Evolutionary conservation across 1,140 invertebrate species (phyloP), one percentile per base, ranked within the genome.

Genomic region (Heliothis subflexa): DNA sequence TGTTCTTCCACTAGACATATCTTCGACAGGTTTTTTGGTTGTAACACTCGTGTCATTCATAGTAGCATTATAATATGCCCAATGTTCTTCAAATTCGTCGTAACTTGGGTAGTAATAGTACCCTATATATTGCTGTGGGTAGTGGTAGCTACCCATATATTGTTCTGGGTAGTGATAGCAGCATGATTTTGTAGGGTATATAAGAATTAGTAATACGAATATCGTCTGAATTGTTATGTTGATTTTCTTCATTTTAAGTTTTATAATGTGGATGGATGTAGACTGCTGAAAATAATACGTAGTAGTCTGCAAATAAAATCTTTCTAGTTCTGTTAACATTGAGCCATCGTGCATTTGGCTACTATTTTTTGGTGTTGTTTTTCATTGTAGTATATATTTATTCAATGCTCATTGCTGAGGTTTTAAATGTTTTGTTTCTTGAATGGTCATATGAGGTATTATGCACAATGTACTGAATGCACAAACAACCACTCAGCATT

Each of bases 1-100:
- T 61, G 55, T 75, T 68, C 61, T 81, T 16, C 62, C 66, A 16
- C 16, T 61, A 16, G 66, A 7, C 3, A 5, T 18, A 14, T 47
- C 47, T 21, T 10, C 45, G 1, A 49, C 12, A 12, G 40, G 40
- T 10, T 16, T 12, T 50, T 45, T 25, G 1, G 64, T 21, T 21
- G 64, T 25, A 1, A 25, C 5, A 1, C 18, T 25, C 10, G 64
- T 68, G 12, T 21, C 16, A 25, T 68, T 68, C 12, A 50, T 49
- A 3, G 33, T 25, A 9, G 1, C 4, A 66, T 66, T 66, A 10
- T 66, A 25, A 13, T 16, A 7, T 0, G 12, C 16, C 1, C 11
- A 45, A 5, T 21, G 7, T 10, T 66, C 62, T 49, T 66, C 62
- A 21, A 66, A 47, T 18, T 64, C 61, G 16, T 64, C 45, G 18